Percentiles rank a stretch among this genome's conserved stretches.
phyloP scores from a whole-genome alignment of 2,888 invertebrate genomes.

The Zeuzera pyrina region DNA sequence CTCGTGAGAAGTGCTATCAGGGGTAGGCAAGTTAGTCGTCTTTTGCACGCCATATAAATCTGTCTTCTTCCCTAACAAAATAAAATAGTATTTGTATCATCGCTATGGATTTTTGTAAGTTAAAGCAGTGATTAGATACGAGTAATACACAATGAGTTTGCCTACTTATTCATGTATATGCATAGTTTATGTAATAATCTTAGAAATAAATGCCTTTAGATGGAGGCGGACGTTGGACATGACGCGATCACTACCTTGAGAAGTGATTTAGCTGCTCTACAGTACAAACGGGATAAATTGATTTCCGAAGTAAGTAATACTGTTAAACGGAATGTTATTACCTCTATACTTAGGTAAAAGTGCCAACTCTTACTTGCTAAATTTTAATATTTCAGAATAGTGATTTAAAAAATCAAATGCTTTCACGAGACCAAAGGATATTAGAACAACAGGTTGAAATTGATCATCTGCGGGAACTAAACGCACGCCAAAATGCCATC shows the following conservation, averaged over 20 bases:
- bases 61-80: conserved; percentile 26
- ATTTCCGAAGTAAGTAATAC: conserved; percentile 76
- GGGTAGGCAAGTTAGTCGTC: conserved; percentile 46
- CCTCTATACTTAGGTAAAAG: too few species aligned
- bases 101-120: conserved; percentile 41
- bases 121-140: conserved; percentile 1
- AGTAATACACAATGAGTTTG: too few species aligned
- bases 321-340: too few species aligned
- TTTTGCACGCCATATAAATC: conserved; percentile 44
- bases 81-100: conserved; percentile 9
- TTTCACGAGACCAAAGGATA: conserved; percentile 80
- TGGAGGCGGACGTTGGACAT: conserved; percentile 71
- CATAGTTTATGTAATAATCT: not conserved
- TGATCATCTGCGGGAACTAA: conserved; percentile 85
- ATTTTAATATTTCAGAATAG: conserved; percentile 67
- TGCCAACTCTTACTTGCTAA: not conserved
- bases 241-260: conserved; percentile 83
- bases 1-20: conserved; percentile 36
- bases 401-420: conserved; percentile 80
- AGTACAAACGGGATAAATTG: conserved; percentile 87
- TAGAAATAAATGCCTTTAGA: conserved; percentile 38
- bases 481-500: conserved; percentile 86
- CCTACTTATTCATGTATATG: too few species aligned
- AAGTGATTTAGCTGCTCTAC: conserved; percentile 87
- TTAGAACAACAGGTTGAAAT: conserved; percentile 86